Evolutionary conservation across 2,797 vertebrate species (phyloP).

Genomic region (Benthosema pterotum): DNA sequence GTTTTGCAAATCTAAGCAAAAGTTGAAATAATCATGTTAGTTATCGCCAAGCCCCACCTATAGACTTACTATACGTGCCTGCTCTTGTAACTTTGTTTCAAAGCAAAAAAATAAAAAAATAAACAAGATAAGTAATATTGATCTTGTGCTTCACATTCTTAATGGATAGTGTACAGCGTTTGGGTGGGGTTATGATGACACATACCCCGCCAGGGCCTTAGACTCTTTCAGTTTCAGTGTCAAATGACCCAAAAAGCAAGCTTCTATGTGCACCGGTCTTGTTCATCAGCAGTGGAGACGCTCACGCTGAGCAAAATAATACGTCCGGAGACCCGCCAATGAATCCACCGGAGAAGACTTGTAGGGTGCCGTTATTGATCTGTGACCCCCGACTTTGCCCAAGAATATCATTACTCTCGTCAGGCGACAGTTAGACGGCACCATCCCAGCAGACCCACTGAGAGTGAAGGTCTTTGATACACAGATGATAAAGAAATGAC

Average conservation of each 20-base stretch:
- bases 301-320: conserved; percentile 50
- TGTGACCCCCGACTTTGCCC: conserved; percentile 51
- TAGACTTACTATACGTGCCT: conserved; percentile 47
- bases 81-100: conserved; percentile 52
- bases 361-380: conserved; percentile 68
- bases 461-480: conserved; percentile 50
- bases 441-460: conserved; percentile 34
- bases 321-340: conserved; percentile 47
- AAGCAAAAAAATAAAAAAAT: conserved; percentile 35
- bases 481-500: conserved; percentile 11
- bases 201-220: too few relatives aligned
- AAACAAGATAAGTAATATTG: conserved; percentile 22
- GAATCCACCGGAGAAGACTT: conserved; percentile 67
- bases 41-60: too few relatives aligned
- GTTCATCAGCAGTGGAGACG: conserved; percentile 51
- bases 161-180: too few relatives aligned
- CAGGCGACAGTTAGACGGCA: conserved; percentile 58
- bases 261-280: conserved; percentile 25
- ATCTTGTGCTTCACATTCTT: too few relatives aligned
- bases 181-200: too few relatives aligned
- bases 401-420: conserved; percentile 70
- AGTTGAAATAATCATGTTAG: too few relatives aligned
- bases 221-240: conserved; percentile 24
- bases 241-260: conserved; percentile 39
- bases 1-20: too few relatives aligned